phyloP scores from a whole-genome alignment of 2,888 invertebrate genomes.

The Charanyca ferruginea region DNA sequence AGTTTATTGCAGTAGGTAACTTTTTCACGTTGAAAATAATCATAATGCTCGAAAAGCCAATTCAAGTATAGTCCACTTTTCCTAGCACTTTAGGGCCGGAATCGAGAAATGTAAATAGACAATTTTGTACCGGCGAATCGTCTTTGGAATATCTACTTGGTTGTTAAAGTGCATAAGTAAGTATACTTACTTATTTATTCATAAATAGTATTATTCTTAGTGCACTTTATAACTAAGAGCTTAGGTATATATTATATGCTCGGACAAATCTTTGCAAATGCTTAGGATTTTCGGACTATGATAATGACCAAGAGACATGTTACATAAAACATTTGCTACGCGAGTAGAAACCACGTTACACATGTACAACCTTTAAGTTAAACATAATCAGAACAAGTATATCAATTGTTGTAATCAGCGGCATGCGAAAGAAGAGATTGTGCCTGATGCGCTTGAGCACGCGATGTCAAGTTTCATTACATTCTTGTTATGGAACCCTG shows the following conservation, averaged over 20 bases:
- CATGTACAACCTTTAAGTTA: not conserved
- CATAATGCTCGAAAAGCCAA: not conserved
- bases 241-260: too few species aligned
- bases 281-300: too few species aligned
- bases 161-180: not conserved
- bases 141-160: conserved; percentile 6
- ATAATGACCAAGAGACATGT: not conserved
- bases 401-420: conserved; percentile 57
- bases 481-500: conserved; percentile 28
- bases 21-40: not conserved
- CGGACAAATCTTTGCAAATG: too few species aligned
- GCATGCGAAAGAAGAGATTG: conserved; percentile 54
- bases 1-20: not conserved
- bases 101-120: conserved; percentile 8
- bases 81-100: conserved; percentile 23
- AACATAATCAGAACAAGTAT: conserved; percentile 48
- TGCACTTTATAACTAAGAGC: too few species aligned
- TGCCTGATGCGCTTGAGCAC: conserved; percentile 56
- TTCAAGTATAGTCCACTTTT: conserved; percentile 1
- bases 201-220: too few species aligned
- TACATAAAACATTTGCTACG: too few species aligned
- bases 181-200: not conserved
- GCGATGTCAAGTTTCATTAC: conserved; percentile 52
- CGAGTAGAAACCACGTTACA: not conserved
- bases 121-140: not conserved